Base-by-base conservation (phyloP, 2,797 vertebrate species). In the Nyctibius grandis region DNA sequence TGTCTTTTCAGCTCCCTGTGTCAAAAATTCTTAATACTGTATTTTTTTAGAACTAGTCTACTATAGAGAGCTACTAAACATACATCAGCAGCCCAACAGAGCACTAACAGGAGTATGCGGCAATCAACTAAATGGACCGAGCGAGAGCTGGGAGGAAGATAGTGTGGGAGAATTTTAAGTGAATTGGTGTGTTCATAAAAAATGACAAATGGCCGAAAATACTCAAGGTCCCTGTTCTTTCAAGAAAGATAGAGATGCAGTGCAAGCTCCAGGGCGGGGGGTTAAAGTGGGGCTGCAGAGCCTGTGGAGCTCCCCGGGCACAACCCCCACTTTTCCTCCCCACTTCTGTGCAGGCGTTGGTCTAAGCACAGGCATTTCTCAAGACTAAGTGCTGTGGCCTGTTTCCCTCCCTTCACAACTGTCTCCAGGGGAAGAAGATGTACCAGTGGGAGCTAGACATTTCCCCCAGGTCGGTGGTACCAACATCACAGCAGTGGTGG, bases 81-180 rank as follows among this genome's bases (percentile, higher is more conserved):
- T 95, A 88, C 68, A 97, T 94, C 95, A 95, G 76, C 83, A 82
- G 82, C 92, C 91, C 93, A 96, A 85, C 88, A 75, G 60, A 20
- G 88, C 94, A 80, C 89, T 89, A 81, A 88, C 57, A 54, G 72
- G 61, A 93, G 76, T 59, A 38, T 36, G 56, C 19, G 0, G 67
- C 93, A 91, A 91, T 96, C 96, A 96, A 89, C 75, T 90, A 95
- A 95, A 95, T 68, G 88, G 91, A 90, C 84, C 57, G 13, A 88
- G 81, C 8, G 3, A 93, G 74, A 91, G 80, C 73, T 0, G 4
- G 64, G 44, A 89, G 88, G 53, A 60, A 85, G 75, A 72, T 10
- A 47, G 45, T 26, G 86, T 67, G 73, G 82, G 88, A 82, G 94
- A 87, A 94, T 59, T 89, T 78, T 64, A 72, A 94, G 80, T 83